Conservation (phyloP, 2,888 invertebrate species). For the Phyllotreta striolata region DNA sequence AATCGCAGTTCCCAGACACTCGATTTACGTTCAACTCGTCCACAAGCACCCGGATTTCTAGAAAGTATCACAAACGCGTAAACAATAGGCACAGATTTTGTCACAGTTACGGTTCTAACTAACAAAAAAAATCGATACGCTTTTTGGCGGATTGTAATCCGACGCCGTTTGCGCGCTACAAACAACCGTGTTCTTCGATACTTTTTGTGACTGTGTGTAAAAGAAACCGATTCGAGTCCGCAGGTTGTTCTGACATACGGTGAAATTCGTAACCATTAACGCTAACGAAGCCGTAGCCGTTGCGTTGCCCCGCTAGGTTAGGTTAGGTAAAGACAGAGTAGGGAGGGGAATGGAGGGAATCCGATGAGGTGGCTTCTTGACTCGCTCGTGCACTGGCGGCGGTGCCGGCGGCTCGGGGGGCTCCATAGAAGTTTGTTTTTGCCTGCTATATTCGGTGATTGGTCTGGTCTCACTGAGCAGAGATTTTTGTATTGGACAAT, state of each 20-base stretch:
- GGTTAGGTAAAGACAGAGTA: slow-evolving; percentile 31
- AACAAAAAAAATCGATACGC: slow-evolving; percentile 26
- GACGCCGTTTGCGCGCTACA: neutral
- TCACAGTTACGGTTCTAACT: slow-evolving; percentile 7
- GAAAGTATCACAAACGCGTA: slow-evolving; percentile 12
- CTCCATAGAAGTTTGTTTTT: neutral
- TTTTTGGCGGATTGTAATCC: slow-evolving; percentile 19
- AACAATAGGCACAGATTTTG: slow-evolving; percentile 15
- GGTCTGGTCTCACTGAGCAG: neutral
- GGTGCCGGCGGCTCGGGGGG: slow-evolving; percentile 5
- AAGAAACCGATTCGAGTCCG: slow-evolving; percentile 19
- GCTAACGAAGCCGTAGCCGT: slow-evolving; percentile 25
- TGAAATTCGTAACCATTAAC: slow-evolving; percentile 30
- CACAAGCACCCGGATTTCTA: slow-evolving; percentile 12
- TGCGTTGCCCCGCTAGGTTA: slow-evolving; percentile 22
- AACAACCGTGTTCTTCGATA: neutral
- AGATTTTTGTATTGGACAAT: too few species aligned
- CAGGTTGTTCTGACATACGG: slow-evolving; percentile 20
- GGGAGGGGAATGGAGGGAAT: slow-evolving; percentile 25
- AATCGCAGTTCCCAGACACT: slow-evolving; percentile 13
- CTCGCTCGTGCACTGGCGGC: slow-evolving; percentile 25
- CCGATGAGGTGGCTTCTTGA: slow-evolving; percentile 34
- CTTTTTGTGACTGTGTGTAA: slow-evolving; percentile 9
- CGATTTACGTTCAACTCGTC: slow-evolving; percentile 22
- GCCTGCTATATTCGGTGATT: neutral